Percentiles rank a stretch among this genome's conserved stretches.
Conservation (phyloP, 1,140 invertebrate genomes). For the Cyclargus thomasi region DNA sequence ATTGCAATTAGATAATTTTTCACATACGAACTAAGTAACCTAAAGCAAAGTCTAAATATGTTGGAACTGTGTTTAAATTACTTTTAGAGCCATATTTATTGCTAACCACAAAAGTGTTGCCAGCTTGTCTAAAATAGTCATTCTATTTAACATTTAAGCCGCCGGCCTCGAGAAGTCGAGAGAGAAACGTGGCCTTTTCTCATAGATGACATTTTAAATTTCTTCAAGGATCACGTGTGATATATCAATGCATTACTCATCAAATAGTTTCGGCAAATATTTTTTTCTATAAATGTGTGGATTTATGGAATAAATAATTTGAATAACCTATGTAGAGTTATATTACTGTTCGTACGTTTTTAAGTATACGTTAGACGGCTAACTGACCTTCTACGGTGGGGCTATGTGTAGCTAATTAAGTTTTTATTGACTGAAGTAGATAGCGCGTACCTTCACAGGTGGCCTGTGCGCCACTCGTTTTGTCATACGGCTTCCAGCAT, state of each 20-base stretch:
- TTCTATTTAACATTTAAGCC: neutral
- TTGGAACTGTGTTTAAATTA: too few species aligned
- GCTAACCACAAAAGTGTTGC: neutral
- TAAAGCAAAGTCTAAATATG: too few species aligned
- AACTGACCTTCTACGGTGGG: neutral
- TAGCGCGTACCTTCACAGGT: neutral
- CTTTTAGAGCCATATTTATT: too few species aligned
- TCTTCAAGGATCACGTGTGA: neutral
- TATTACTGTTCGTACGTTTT: neutral
- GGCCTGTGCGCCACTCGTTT: neutral
- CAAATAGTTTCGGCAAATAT: neutral
- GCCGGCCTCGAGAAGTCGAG: neutral
- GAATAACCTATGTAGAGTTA: neutral
- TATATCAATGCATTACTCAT: neutral
- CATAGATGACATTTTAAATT: conserved; percentile 5
- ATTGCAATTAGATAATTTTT: too few species aligned
- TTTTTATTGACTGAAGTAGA: neutral
- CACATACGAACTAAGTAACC: too few species aligned
- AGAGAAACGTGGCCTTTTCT: neutral
- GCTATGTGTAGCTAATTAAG: neutral
- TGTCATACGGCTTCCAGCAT: neutral
- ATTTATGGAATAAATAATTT: neutral
- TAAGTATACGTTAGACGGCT: neutral
- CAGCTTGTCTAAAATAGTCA: neutral
- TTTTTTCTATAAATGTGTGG: neutral